Percentiles rank a stretch among this genome's conserved stretches.
phyloP scores from a whole-genome alignment of 1,140 invertebrate genomes.

The Tetramorium alpestre region DNA sequence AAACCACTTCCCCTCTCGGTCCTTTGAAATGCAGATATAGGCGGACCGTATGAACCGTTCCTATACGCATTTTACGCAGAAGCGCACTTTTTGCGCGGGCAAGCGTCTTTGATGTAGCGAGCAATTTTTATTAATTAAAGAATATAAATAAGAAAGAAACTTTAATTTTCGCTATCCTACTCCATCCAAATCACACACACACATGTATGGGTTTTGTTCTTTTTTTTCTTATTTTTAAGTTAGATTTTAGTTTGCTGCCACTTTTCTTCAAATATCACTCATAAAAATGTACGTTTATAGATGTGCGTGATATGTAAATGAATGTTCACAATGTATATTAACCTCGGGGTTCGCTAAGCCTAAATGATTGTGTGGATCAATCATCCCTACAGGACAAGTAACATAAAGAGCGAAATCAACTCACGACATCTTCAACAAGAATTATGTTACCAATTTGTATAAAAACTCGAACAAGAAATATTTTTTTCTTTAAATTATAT shows the following conservation, averaged over 20 bases:
- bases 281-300: background rate
- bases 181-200: background rate
- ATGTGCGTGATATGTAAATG: background rate
- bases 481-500: background rate
- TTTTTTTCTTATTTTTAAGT: background rate
- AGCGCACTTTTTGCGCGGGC: background rate
- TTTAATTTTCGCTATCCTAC: background rate
- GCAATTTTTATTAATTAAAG: background rate
- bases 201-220: background rate
- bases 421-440: background rate
- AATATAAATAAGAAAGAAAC: background rate
- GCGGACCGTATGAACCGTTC: background rate
- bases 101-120: constrained; percentile 27
- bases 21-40: constrained; percentile 70
- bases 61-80: constrained; percentile 15
- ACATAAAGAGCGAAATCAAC: background rate
- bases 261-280: background rate
- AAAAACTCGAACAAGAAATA: background rate
- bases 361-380: background rate
- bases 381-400: background rate
- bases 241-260: background rate
- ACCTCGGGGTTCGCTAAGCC: background rate
- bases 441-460: background rate
- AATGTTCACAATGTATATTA: background rate
- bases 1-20: constrained; percentile 28